These are phyloP conservation scores for Siphamia tubifer DNA, from an alignment of 2,113 vertebrate genomes.

Conservation along the genomic window DNA sequence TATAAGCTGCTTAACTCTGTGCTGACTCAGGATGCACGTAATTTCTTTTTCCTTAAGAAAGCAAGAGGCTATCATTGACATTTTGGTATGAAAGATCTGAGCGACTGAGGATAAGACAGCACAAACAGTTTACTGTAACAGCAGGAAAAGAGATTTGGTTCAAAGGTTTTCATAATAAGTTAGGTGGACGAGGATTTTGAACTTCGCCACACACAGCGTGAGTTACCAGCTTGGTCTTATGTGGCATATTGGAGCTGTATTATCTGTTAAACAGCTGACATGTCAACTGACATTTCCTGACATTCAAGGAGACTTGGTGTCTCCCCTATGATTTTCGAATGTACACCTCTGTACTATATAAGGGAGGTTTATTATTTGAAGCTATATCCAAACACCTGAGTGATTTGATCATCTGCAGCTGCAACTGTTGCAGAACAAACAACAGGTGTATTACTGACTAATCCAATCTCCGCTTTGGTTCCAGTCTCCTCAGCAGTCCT, in stretches of 20 bases:
- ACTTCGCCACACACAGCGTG: neutral
- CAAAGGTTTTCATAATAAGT: neutral
- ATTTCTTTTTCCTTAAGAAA: constrained; percentile 24
- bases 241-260: neutral
- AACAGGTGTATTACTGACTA: constrained; percentile 50
- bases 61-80: constrained; percentile 19
- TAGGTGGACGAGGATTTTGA: neutral
- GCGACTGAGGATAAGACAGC: constrained; percentile 4
- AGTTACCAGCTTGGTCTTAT: constrained; percentile 3
- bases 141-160: constrained; percentile 2
- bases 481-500: neutral
- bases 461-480: constrained; percentile 54
- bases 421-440: constrained; percentile 2
- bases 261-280: constrained; percentile 6
- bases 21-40: constrained; percentile 64
- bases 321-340: neutral
- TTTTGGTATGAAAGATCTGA: neutral
- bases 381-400: neutral
- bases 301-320: neutral
- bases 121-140: neutral
- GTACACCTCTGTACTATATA: neutral
- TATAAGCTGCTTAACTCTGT: constrained; percentile 69
- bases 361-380: neutral
- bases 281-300: constrained; percentile 6
- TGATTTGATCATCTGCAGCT: constrained; percentile 12